Conservation (phyloP, 2,113 vertebrate genomes). For the Calyptomena viridis region DNA sequence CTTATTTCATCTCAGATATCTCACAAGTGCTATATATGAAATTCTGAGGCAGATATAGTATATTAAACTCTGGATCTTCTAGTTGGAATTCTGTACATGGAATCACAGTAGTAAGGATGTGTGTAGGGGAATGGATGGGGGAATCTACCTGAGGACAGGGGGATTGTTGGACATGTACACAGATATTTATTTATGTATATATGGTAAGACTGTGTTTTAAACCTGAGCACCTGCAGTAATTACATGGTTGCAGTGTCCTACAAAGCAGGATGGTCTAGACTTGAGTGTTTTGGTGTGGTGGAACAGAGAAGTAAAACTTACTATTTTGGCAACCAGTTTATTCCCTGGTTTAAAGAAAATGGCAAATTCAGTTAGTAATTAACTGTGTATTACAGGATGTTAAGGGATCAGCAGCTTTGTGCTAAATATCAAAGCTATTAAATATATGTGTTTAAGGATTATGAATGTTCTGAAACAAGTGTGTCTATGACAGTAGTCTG, state of each 20-base stretch:
- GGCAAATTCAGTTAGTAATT: not conserved
- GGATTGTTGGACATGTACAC: not conserved
- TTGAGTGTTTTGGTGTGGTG: not conserved
- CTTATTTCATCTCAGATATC: not conserved
- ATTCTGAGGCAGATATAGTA: not conserved
- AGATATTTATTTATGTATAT: rapidly evolving
- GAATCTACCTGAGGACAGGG: no score
- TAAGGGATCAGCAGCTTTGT: not conserved
- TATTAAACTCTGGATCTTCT: not conserved
- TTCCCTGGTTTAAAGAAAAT: not conserved
- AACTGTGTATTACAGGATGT: not conserved
- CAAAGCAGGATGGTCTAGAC: not conserved
- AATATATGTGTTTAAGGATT: not conserved
- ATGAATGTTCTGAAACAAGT: not conserved
- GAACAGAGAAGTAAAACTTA: not conserved
- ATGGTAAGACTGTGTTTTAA: not conserved
- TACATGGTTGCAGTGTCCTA: not conserved
- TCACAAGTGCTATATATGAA: not conserved
- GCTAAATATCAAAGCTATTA: not conserved
- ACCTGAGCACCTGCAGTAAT: not conserved
- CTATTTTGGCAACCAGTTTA: not conserved
- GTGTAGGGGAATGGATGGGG: not conserved
- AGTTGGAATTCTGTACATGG: not conserved
- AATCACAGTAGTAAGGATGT: not conserved
- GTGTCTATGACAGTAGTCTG: not conserved